A percentile compares a stretch with the other conserved stretches of the same genome.
phyloP scores from a whole-genome alignment of 2,797 vertebrate genomes.

The Coracias cyanogaster region DNA sequence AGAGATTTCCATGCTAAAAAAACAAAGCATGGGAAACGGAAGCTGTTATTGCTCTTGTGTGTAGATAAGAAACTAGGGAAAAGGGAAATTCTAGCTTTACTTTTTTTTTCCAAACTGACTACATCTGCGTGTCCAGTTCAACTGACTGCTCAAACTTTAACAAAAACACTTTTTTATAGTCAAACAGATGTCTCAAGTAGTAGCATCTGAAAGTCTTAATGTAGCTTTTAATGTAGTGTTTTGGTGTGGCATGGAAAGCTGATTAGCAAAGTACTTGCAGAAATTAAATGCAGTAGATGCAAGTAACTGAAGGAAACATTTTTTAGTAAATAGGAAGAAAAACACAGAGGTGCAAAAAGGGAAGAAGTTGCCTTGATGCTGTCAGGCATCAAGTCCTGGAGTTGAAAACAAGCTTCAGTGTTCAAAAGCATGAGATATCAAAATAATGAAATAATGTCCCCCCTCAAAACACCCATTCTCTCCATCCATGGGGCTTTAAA shows the following conservation, averaged over 20 bases:
- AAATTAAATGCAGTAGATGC: background rate
- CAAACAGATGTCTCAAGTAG: background rate
- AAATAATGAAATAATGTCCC: background rate
- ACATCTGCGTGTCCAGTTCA: background rate
- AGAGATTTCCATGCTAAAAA: background rate
- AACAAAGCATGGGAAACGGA: constrained; percentile 12
- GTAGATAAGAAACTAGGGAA: constrained; percentile 8
- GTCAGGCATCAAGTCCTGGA: background rate
- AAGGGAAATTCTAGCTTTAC: background rate
- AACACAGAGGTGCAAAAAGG: fast-evolving
- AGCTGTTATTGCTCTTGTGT: background rate
- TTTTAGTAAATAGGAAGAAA: background rate
- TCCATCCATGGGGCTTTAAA: background rate
- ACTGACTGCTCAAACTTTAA: background rate
- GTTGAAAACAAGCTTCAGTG: background rate
- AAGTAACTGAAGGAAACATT: background rate
- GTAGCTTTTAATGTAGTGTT: background rate
- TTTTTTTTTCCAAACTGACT: background rate
- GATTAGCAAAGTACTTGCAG: background rate
- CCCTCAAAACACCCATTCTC: background rate
- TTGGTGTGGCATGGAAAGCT: background rate
- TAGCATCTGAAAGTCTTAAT: background rate
- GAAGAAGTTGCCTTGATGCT: background rate
- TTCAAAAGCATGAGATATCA: background rate
- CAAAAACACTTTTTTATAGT: background rate